Evolutionary conservation across 2,113 vertebrate genomes (phyloP).

Genomic region (Aptenodytes patagonicus): DNA sequence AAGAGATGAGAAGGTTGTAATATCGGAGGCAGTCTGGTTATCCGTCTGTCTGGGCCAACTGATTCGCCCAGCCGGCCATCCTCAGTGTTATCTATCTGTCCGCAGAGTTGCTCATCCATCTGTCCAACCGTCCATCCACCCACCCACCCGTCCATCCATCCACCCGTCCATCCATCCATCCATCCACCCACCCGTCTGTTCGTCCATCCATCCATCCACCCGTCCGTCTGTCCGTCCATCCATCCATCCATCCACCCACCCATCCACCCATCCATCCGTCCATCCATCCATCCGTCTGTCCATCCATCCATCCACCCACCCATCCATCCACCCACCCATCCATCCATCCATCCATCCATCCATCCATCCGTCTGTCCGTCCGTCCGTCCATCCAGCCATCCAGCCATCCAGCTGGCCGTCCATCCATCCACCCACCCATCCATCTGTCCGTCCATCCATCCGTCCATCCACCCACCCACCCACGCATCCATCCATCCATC

Average conservation of each 20-base stretch:
- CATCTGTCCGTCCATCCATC: rapidly evolving
- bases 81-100: neutral
- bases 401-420: rapidly evolving
- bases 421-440: rapidly evolving
- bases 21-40: neutral
- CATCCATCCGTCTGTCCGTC: rapidly evolving
- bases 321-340: rapidly evolving
- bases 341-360: rapidly evolving
- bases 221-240: rapidly evolving
- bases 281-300: too few relatives aligned
- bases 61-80: neutral
- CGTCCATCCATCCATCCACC: rapidly evolving
- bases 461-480: rapidly evolving
- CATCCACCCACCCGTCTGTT: rapidly evolving
- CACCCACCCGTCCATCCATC: rapidly evolving
- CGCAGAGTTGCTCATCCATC: neutral
- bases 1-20: neutral
- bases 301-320: rapidly evolving
- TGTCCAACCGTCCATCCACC: too few relatives aligned
- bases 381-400: rapidly evolving
- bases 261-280: too few relatives aligned
- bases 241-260: too few relatives aligned
- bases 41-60: neutral
- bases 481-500: rapidly evolving
- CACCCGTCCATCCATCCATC: rapidly evolving